These are phyloP conservation scores for Sphaeridia pumilis DNA, from an alignment of 2,888 invertebrate genomes.

Conservation along the genomic window DNA sequence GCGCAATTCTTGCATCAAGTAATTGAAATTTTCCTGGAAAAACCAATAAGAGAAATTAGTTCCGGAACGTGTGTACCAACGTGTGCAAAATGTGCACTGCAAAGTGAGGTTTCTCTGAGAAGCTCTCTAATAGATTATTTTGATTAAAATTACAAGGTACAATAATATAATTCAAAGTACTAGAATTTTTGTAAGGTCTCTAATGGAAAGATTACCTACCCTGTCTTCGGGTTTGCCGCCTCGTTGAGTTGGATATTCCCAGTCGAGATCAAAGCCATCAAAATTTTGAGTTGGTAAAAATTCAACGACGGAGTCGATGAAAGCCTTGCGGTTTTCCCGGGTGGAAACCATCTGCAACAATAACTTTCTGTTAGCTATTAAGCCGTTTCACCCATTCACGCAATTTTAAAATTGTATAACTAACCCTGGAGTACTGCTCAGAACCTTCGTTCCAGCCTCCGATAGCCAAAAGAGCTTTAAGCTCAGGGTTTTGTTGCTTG, in stretches of 20 bases:
- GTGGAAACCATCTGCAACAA: slow-evolving; percentile 40
- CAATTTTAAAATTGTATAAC: background rate
- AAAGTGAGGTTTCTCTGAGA: no score
- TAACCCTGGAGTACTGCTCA: slow-evolving; percentile 47
- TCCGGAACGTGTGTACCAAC: no score
- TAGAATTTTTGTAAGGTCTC: no score
- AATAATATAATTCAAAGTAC: no score
- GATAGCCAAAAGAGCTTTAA: slow-evolving; percentile 39
- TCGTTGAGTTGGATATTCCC: slow-evolving; percentile 40
- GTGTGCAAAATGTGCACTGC: no score
- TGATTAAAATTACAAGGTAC: no score
- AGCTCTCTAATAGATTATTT: no score
- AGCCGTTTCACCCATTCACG: background rate
- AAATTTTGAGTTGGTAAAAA: slow-evolving; percentile 50
- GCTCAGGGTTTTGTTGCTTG: slow-evolving; percentile 37
- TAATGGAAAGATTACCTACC: slow-evolving; percentile 11
- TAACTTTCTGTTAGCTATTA: no score
- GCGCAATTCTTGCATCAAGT: slow-evolving; percentile 48
- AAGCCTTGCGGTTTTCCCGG: slow-evolving; percentile 41
- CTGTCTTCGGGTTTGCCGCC: slow-evolving; percentile 32
- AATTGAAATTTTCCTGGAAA: slow-evolving; percentile 43
- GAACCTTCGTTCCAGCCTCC: slow-evolving; percentile 48
- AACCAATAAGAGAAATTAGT: background rate
- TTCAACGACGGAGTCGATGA: slow-evolving; percentile 47
- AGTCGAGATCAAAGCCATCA: slow-evolving; percentile 60